Percentiles rank a stretch among this genome's conserved stretches.
Conservation (phyloP, 2,113 vertebrate genomes). For the Lepidothrix coronata region DNA sequence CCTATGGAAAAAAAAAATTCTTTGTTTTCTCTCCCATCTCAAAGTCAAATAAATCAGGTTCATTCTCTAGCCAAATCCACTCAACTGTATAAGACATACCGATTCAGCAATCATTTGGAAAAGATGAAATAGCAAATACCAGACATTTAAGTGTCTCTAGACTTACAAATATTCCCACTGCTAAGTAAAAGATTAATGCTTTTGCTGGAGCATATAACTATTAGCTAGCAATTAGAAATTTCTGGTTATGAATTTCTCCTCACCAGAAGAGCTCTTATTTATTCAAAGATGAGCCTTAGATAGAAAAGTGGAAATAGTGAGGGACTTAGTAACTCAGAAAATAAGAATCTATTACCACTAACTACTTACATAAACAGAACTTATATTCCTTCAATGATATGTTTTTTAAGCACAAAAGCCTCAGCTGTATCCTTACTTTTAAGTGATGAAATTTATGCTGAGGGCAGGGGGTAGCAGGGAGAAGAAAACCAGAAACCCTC, state of each 20-base stretch:
- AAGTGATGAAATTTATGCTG: not conserved
- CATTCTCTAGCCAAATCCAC: not conserved
- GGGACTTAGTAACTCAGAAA: not conserved
- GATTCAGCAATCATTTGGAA: not conserved
- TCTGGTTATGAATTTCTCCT: not conserved
- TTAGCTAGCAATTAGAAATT: not conserved
- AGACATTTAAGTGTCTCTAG: not conserved
- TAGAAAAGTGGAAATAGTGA: not conserved
- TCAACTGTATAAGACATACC: not conserved
- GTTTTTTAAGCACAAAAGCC: not conserved
- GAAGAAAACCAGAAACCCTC: not conserved
- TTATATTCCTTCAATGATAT: not conserved
- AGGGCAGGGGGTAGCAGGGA: not conserved
- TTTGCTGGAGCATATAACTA: not conserved
- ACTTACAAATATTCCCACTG: not conserved
- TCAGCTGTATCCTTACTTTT: not conserved
- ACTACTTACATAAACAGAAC: not conserved
- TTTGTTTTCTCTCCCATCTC: not conserved
- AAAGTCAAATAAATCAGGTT: not conserved
- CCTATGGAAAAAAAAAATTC: not conserved
- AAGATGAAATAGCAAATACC: not conserved
- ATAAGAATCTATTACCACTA: not conserved
- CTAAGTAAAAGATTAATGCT: not conserved
- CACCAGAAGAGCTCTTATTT: not conserved
- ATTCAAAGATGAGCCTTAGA: not conserved